Percentiles rank a stretch among this genome's conserved stretches.
phyloP scores from a whole-genome alignment of 2,797 vertebrate species.

The Erpetoichthys calabaricus region DNA sequence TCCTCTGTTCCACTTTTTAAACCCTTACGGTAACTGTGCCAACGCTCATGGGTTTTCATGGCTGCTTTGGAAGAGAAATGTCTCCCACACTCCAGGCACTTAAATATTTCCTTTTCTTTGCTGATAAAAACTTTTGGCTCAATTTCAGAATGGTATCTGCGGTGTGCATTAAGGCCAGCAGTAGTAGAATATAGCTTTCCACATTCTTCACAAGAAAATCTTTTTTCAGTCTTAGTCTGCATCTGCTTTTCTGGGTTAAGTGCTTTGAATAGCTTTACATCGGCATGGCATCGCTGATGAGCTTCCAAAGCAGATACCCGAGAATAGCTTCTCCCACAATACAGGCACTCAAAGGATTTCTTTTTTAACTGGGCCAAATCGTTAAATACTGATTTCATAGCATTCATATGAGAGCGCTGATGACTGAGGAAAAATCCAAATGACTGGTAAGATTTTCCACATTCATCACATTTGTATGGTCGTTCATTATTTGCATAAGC shows the following conservation, averaged over 20 bases:
- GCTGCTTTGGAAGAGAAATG: slow-evolving; percentile 36
- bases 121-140: too few relatives aligned
- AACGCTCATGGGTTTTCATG: slow-evolving; percentile 41
- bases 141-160: slow-evolving; percentile 28
- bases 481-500: slow-evolving; percentile 25
- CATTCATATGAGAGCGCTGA: slow-evolving; percentile 48
- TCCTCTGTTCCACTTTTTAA: too few relatives aligned
- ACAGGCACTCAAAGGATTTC: slow-evolving; percentile 56
- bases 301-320: slow-evolving; percentile 59
- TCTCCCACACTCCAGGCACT: slow-evolving; percentile 50
- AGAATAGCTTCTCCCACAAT: slow-evolving; percentile 55
- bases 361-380: slow-evolving; percentile 56
- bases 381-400: slow-evolving; percentile 53
- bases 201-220: slow-evolving; percentile 30
- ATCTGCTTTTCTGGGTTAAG: slow-evolving; percentile 22
- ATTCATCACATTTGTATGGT: slow-evolving; percentile 48
- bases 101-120: slow-evolving; percentile 23
- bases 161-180: slow-evolving; percentile 47
- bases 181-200: slow-evolving; percentile 26
- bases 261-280: slow-evolving; percentile 47
- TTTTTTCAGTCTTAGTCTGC: slow-evolving; percentile 19
- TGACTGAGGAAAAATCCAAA: slow-evolving; percentile 57
- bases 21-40: slow-evolving; percentile 22
- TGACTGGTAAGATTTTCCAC: slow-evolving; percentile 46
- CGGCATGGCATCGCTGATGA: slow-evolving; percentile 58